A percentile compares a stretch with the other conserved stretches of the same genome.
phyloP scores from a whole-genome alignment of 2,888 invertebrate genomes.

The Taphrorychus bicolor region DNA sequence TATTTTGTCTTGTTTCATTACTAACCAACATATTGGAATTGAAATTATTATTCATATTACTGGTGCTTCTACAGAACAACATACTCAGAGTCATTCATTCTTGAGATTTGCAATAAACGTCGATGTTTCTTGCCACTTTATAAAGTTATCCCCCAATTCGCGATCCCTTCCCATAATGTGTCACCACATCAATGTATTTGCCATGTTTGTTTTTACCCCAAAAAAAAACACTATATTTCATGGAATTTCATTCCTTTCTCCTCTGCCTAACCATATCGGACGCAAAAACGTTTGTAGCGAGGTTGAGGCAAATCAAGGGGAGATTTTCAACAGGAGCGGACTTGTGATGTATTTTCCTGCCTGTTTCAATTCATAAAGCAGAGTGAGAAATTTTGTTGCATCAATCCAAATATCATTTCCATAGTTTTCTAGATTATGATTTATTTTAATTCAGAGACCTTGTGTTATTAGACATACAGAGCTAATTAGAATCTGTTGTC shows the following conservation, averaged over 20 bases:
- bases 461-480: too few relatives aligned
- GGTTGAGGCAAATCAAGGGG: conserved; percentile 9
- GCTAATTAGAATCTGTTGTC: too few relatives aligned
- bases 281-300: conserved; percentile 20
- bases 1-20: too few relatives aligned
- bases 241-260: conserved; percentile 24
- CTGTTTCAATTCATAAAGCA: neutral
- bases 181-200: conserved; percentile 34
- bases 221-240: conserved; percentile 36
- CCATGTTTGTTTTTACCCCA: conserved; percentile 32
- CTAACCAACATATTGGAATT: too few relatives aligned
- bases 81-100: conserved; percentile 4
- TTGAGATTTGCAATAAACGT: conserved; percentile 12
- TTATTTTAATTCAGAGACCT: too few relatives aligned
- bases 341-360: neutral
- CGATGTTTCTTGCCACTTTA: conserved; percentile 16
- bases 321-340: conserved; percentile 21
- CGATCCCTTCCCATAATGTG: conserved; percentile 17
- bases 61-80: too few relatives aligned
- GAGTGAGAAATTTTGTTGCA: too few relatives aligned
- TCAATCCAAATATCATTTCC: too few relatives aligned
- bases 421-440: too few relatives aligned
- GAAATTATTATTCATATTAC: too few relatives aligned
- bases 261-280: conserved; percentile 25
- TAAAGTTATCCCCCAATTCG: conserved; percentile 20